Percentiles rank a stretch among this genome's conserved stretches.
Conservation (phyloP, 2,113 vertebrate species). For the Aplodontia rufa region DNA sequence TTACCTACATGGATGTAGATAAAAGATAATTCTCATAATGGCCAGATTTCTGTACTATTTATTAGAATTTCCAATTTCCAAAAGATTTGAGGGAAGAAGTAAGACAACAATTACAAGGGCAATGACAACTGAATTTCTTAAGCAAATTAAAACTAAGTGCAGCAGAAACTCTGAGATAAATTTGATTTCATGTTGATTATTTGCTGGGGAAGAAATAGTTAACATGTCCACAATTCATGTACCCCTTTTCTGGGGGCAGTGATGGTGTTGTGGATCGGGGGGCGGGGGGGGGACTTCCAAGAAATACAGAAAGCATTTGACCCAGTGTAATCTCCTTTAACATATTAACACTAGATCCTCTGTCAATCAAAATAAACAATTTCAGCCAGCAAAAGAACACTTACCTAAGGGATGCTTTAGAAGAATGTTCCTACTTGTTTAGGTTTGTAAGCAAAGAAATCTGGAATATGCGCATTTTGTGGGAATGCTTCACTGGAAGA, state of each 20-base stretch:
- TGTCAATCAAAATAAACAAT: background rate
- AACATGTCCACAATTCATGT: background rate
- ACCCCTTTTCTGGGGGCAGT: background rate
- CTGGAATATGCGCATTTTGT: background rate
- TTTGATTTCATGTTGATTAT: background rate
- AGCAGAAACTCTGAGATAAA: constrained; percentile 6
- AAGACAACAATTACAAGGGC: background rate
- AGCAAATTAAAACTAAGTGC: constrained; percentile 31
- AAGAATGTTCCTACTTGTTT: background rate
- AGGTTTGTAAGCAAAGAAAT: constrained; percentile 10
- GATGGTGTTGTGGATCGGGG: too few species aligned
- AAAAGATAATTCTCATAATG: background rate
- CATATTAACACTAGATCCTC: background rate
- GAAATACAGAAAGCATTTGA: background rate
- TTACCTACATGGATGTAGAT: background rate
- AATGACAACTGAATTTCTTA: background rate
- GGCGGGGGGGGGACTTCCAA: background rate
- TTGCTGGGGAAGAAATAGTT: background rate
- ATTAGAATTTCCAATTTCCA: background rate
- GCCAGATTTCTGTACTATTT: constrained; percentile 9
- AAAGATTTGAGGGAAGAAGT: background rate
- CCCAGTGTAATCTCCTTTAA: background rate
- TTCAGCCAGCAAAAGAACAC: background rate
- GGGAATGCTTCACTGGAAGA: background rate
- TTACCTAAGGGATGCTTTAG: constrained; percentile 48